phyloP scores from a whole-genome alignment of 2,113 vertebrate genomes.

The Tautogolabrus adspersus region DNA sequence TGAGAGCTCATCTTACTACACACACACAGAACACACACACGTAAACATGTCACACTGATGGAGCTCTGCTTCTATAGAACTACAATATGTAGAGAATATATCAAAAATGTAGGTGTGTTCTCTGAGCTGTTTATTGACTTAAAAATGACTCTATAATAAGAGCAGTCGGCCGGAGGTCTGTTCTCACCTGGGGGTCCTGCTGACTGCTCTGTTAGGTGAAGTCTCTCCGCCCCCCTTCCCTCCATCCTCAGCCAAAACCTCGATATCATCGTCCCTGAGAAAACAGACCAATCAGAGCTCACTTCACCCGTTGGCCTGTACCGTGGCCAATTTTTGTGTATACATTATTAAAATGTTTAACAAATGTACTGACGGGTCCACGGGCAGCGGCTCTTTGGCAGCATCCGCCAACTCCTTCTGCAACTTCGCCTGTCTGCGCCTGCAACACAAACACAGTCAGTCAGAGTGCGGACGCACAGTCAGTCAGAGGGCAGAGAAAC shows the following conservation, averaged over 20 bases:
- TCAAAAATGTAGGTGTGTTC: no score
- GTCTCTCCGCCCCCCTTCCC: conserved; percentile 88
- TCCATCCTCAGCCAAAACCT: conserved; percentile 92
- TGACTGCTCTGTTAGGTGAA: conserved; percentile 82
- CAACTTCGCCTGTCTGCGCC: conserved; percentile 93
- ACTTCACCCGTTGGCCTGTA: not conserved
- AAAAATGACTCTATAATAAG: no score
- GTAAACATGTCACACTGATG: no score
- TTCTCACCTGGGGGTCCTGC: conserved; percentile 87
- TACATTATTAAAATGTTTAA: no score
- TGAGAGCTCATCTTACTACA: conserved; percentile 91
- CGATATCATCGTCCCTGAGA: conserved; percentile 96
- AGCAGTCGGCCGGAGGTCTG: no score
- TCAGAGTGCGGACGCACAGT: no score
- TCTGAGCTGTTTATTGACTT: no score
- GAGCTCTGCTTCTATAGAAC: no score
- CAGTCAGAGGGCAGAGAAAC: not conserved
- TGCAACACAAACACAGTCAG: conserved; percentile 57
- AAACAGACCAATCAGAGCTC: conserved; percentile 2
- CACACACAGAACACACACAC: not conserved
- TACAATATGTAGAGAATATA: no score
- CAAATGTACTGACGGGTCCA: conserved; percentile 89
- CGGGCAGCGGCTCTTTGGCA: conserved; percentile 94
- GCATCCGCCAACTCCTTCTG: conserved; percentile 98
- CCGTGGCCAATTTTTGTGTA: no score